A percentile compares a stretch with the other conserved stretches of the same genome.
These are phyloP conservation scores for Entelurus aequoreus DNA, from an alignment of 2,113 vertebrate genomes.

Conservation along the genomic window DNA sequence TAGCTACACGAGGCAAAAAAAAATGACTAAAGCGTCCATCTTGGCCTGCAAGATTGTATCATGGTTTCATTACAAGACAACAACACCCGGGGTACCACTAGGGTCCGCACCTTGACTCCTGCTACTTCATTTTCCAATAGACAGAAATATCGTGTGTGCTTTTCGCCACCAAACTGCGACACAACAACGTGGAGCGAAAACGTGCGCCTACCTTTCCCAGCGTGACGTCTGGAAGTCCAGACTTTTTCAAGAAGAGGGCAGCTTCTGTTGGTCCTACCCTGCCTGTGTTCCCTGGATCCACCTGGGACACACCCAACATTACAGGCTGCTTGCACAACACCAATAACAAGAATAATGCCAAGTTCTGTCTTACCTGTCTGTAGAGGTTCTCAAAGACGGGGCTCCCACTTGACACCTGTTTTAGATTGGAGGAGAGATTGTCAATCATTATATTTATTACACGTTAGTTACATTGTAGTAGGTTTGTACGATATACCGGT, in stretches of 20 bases:
- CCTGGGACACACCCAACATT: constrained; percentile 63
- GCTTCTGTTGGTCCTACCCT: constrained; percentile 90
- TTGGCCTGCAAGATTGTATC: no score
- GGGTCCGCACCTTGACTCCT: no score
- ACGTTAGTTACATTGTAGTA: no score
- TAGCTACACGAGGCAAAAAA: no score
- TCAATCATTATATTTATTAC: no score
- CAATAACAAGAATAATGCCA: not conserved
- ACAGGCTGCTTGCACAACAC: not conserved
- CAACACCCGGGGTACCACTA: no score
- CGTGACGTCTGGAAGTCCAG: constrained; percentile 85
- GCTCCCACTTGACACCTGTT: constrained; percentile 84
- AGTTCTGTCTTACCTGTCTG: constrained; percentile 80
- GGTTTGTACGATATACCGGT: no score
- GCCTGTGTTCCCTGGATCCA: constrained; percentile 88
- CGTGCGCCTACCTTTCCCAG: constrained; percentile 83
- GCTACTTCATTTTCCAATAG: no score
- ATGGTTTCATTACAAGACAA: no score
- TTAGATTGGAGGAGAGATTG: constrained; percentile 11
- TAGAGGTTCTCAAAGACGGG: constrained; percentile 90
- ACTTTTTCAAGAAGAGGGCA: constrained; percentile 93
- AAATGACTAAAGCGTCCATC: no score
- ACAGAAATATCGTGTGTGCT: no score
- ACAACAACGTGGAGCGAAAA: not conserved
- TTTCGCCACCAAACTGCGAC: no score